Conservation (phyloP, 2,797 vertebrate species). For the Astyanax mexicanus region DNA sequence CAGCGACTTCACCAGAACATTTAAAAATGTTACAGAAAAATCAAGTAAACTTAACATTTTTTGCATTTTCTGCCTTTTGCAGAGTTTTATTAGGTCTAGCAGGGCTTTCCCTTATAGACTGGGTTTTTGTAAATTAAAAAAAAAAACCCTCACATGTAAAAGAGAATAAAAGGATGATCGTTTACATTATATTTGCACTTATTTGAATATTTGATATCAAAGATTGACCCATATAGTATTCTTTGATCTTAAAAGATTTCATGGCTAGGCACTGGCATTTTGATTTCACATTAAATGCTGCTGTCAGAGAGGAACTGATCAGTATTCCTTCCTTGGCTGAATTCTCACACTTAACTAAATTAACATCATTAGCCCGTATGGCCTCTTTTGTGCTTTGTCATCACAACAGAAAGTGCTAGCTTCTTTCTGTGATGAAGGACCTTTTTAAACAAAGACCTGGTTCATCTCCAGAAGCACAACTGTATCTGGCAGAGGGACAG, state of each 20-base stretch:
- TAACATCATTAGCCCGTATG: slow-evolving; percentile 33
- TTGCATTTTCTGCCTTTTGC: too few species aligned
- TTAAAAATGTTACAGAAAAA: too few species aligned
- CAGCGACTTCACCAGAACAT: too few species aligned
- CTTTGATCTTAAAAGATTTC: neutral
- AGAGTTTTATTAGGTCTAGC: too few species aligned
- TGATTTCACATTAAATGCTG: slow-evolving; percentile 1
- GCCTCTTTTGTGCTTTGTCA: slow-evolving; percentile 36
- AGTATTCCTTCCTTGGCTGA: slow-evolving; percentile 21
- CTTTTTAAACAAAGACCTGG: slow-evolving; percentile 6
- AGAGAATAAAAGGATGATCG: too few species aligned
- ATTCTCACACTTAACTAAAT: slow-evolving; percentile 50
- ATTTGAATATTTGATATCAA: too few species aligned
- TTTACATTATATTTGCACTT: too few species aligned
- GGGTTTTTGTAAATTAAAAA: too few species aligned
- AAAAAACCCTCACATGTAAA: too few species aligned
- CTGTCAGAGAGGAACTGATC: slow-evolving; percentile 16
- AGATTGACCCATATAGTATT: neutral
- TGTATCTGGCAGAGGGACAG: slow-evolving; percentile 31
- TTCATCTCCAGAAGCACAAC: slow-evolving; percentile 27
- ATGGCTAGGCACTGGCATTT: neutral
- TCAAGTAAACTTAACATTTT: too few species aligned
- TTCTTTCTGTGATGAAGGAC: slow-evolving; percentile 31
- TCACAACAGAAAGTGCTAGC: slow-evolving; percentile 17
- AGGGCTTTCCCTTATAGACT: too few species aligned